Percentiles rank a stretch among this genome's conserved stretches.
phyloP scores from a whole-genome alignment of 30 jellyfish, hydroid and myxozoan genomes.

The Pseudorhiza aurosa region DNA sequence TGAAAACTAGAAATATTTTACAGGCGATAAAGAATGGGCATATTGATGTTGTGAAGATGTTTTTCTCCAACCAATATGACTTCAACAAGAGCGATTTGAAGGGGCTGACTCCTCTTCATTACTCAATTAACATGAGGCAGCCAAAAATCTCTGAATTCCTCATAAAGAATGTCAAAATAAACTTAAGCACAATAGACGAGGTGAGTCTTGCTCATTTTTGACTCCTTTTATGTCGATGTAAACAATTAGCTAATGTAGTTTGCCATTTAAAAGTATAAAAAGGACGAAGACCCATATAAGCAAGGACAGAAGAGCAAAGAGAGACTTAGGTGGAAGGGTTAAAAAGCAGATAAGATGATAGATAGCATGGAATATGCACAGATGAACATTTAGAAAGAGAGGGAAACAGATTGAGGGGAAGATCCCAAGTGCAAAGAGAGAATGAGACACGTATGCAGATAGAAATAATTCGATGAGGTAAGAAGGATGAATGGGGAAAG shows the following conservation, averaged over 20 bases:
- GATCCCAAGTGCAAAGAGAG: background rate
- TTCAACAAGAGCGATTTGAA: background rate
- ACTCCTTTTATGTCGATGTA: no score
- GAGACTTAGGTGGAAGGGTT: background rate
- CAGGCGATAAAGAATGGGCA: slow-evolving; percentile 26
- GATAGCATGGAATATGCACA: background rate
- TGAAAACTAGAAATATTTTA: no score
- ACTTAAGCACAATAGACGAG: background rate
- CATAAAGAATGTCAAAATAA: background rate
- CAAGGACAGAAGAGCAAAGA: background rate
- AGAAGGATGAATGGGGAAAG: background rate
- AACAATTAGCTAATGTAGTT: no score
- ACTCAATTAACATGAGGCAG: slow-evolving; percentile 3
- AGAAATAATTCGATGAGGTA: background rate
- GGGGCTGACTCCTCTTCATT: slow-evolving; percentile 10
- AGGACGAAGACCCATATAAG: background rate
- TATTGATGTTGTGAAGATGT: background rate
- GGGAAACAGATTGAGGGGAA: background rate
- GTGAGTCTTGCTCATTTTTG: background rate
- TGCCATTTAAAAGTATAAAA: background rate
- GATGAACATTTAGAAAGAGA: background rate
- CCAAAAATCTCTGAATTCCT: slow-evolving; percentile 3
- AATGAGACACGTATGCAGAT: no score
- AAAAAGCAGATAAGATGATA: no score
- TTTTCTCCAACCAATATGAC: background rate